These are phyloP conservation scores for Stercorarius parasiticus DNA, from an alignment of 2,113 vertebrate genomes.

Conservation along the genomic window DNA sequence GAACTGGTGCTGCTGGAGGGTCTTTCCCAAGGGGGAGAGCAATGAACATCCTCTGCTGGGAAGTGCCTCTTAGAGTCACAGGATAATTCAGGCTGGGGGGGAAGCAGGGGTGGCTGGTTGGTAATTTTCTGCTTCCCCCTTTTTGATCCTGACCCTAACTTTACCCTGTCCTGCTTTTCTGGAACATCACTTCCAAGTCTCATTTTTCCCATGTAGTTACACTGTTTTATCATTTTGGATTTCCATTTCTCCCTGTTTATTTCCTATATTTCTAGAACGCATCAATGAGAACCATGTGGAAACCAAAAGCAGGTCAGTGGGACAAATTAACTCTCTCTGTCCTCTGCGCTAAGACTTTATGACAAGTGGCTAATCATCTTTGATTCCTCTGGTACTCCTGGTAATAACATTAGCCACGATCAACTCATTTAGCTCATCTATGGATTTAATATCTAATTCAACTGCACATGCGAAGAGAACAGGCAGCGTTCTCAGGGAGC, in stretches of 20 bases:
- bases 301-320: conserved; percentile 23
- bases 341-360: conserved; percentile 5
- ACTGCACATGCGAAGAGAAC: neutral
- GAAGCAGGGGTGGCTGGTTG: rapidly evolving
- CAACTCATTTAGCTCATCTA: conserved; percentile 38
- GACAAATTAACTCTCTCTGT: conserved; percentile 27
- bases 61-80: rapidly evolving
- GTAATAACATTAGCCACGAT: conserved; percentile 9
- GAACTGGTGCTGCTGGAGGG: neutral
- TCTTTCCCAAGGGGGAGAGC: neutral
- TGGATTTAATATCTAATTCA: conserved; percentile 12
- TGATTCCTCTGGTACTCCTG: conserved; percentile 34
- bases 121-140: neutral
- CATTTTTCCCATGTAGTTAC: neutral
- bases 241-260: neutral
- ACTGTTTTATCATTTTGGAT: neutral
- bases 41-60: neutral
- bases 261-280: neutral
- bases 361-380: conserved; percentile 43
- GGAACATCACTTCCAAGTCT: neutral
- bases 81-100: neutral
- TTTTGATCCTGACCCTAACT: neutral
- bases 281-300: neutral
- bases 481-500: neutral
- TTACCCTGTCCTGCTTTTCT: neutral